Evolutionary conservation across 2,797 vertebrate genomes (phyloP).

Genomic region (Rhynchonycteris naso): DNA sequence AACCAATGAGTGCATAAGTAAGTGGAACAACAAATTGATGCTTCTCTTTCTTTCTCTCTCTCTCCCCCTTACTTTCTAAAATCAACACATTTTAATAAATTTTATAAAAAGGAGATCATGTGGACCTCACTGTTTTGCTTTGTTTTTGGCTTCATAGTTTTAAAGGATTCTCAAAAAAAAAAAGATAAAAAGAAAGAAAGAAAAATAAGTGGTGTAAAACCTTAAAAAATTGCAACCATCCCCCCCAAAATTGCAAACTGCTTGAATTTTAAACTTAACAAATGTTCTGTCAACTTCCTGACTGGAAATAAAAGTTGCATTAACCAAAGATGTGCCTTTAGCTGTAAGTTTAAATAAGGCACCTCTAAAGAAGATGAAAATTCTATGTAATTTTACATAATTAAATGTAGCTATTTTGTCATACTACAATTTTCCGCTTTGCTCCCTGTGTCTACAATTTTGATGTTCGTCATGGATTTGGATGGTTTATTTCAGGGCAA

Average conservation of each 20-base stretch:
- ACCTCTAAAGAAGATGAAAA: conserved; percentile 85
- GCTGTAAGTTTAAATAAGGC: conserved; percentile 86
- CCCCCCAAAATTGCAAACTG: conserved; percentile 44
- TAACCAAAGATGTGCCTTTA: conserved; percentile 82
- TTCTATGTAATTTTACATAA: conserved; percentile 89
- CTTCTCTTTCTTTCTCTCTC: too few relatives aligned
- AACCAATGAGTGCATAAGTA: too few relatives aligned
- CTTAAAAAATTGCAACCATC: conserved; percentile 56
- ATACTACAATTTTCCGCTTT: conserved; percentile 87
- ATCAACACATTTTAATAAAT: too few relatives aligned
- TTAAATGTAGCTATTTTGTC: conserved; percentile 89
- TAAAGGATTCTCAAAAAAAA: conserved; percentile 55
- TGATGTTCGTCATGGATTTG: conserved; percentile 81
- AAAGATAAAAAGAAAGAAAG: too few relatives aligned
- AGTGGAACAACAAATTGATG: too few relatives aligned
- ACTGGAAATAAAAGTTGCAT: conserved; percentile 79
- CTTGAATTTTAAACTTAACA: conserved; percentile 74
- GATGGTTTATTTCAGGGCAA: conserved; percentile 87
- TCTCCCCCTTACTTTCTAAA: too few relatives aligned
- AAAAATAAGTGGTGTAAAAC: background rate
- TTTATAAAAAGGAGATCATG: background rate
- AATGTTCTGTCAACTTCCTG: conserved; percentile 66
- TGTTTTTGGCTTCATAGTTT: conserved; percentile 14
- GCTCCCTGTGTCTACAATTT: conserved; percentile 86
- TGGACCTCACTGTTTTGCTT: background rate